These are phyloP conservation scores for Biston stratarius DNA, from an alignment of 2,888 invertebrate genomes.

Conservation along the genomic window DNA sequence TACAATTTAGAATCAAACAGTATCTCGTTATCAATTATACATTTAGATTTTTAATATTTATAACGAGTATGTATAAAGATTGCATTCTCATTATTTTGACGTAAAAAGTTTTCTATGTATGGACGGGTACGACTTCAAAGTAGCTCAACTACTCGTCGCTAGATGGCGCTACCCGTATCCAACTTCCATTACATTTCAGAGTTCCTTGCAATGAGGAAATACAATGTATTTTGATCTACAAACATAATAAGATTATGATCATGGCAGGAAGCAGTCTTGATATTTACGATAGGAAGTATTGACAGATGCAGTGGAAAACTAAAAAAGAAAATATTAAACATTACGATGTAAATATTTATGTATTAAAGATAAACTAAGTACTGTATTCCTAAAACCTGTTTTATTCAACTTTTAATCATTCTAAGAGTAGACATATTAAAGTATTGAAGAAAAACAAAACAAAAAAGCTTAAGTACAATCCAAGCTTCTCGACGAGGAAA, in stretches of 20 bases:
- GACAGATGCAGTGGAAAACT: neutral
- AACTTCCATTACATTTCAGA: neutral
- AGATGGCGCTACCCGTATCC: slow-evolving; percentile 38
- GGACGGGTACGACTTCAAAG: neutral
- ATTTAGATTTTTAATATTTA: too few relatives aligned
- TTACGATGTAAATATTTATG: too few relatives aligned
- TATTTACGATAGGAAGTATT: neutral
- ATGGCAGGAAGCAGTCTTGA: neutral
- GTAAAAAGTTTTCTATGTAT: too few relatives aligned
- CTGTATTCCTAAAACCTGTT: neutral
- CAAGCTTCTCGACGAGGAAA: neutral
- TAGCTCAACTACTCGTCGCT: slow-evolving; percentile 32
- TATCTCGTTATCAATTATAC: too few relatives aligned
- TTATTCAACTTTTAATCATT: too few relatives aligned
- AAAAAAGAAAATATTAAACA: neutral
- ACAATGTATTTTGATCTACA: slow-evolving; percentile 1
- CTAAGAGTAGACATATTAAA: neutral
- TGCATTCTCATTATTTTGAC: neutral
- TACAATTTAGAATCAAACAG: neutral
- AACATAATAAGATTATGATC: neutral
- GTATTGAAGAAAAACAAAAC: neutral
- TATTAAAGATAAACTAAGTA: too few relatives aligned
- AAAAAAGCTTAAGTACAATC: neutral
- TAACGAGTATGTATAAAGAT: too few relatives aligned
- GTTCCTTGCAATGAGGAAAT: neutral